Percentiles rank a stretch among this genome's conserved stretches.
Conservation (phyloP, 2,888 invertebrate species). For the Xestia c-nigrum region DNA sequence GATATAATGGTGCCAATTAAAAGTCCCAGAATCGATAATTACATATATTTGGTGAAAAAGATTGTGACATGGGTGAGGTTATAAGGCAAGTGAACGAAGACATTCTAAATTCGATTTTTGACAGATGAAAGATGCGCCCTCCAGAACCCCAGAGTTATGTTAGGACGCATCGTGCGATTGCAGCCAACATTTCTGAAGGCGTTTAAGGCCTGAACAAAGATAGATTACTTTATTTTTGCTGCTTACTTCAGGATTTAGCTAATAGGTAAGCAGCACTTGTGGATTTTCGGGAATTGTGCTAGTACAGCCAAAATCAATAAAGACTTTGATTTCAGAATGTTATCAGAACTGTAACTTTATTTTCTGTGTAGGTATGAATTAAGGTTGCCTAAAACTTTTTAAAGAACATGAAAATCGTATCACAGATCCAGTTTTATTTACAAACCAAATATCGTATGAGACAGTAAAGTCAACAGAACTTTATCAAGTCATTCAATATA, state of each 20-base stretch:
- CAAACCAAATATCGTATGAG: neutral
- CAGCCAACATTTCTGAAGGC: no score
- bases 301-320: neutral
- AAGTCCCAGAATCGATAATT: no score
- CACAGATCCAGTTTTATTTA: neutral
- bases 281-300: neutral
- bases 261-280: neutral
- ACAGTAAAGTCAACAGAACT: slow-evolving; percentile 28
- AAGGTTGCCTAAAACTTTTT: neutral
- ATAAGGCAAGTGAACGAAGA: no score
- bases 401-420: neutral
- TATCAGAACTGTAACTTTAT: neutral
- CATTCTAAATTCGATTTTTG: no score
- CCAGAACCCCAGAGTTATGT: no score
- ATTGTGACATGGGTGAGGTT: no score
- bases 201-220: no score
- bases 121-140: no score
- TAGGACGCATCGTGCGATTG: no score
- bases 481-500: slow-evolving; percentile 37
- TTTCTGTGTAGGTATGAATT: neutral
- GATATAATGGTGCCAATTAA: no score
- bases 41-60: no score
- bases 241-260: neutral
- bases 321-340: neutral
- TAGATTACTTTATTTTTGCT: neutral